phyloP scores from a whole-genome alignment of 2,797 vertebrate genomes.

The Pangasius macronema region DNA sequence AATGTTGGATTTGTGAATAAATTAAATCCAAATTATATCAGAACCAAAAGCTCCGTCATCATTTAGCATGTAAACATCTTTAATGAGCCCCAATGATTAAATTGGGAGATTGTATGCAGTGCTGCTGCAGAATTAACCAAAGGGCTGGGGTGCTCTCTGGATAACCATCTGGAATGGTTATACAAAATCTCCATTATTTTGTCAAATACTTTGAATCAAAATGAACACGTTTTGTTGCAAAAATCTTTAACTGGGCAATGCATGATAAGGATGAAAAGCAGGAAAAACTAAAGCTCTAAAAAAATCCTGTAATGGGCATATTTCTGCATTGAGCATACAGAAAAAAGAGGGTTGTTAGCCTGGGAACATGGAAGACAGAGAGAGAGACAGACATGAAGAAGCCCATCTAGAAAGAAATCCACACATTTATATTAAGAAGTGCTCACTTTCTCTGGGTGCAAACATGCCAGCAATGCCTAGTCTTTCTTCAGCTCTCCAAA shows the following conservation, averaged over 20 bases:
- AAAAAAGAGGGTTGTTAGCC: slow-evolving; percentile 55
- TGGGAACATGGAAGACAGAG: slow-evolving; percentile 64
- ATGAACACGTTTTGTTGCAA: background rate
- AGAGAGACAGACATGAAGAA: slow-evolving; percentile 57
- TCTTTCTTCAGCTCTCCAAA: slow-evolving; percentile 1
- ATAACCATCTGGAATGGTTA: background rate
- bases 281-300: background rate
- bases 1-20: background rate
- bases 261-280: background rate
- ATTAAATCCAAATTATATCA: background rate
- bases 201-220: background rate
- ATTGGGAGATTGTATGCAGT: background rate
- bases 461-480: background rate
- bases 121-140: background rate
- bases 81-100: slow-evolving; percentile 5
- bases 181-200: background rate
- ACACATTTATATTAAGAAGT: slow-evolving; percentile 28
- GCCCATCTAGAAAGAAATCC: slow-evolving; percentile 33
- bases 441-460: background rate
- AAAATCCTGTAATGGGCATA: background rate
- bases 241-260: background rate
- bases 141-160: background rate
- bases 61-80: slow-evolving; percentile 12
- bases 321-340: slow-evolving; percentile 54
- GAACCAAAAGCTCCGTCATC: background rate